A percentile compares a stretch with the other conserved stretches of the same genome.
phyloP scores from a whole-genome alignment of 2,888 invertebrate species.

The Cephus spinipes region DNA sequence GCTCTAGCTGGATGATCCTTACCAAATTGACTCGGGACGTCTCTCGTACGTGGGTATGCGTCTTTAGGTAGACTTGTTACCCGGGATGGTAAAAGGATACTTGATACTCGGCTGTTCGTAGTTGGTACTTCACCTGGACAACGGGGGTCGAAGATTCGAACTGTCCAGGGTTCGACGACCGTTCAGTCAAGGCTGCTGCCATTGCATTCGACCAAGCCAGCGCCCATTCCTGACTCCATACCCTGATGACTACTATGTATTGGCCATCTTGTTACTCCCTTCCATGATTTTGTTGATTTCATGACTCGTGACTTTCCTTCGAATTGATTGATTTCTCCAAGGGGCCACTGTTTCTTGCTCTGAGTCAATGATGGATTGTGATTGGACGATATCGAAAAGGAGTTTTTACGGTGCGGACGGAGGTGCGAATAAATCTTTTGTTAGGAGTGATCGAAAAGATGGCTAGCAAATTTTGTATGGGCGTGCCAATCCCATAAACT shows the following conservation, averaged over 20 bases:
- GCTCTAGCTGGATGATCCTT: background rate
- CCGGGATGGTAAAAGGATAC: background rate
- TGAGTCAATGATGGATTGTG: background rate
- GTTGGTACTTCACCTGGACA: background rate
- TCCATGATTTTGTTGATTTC: background rate
- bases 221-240: background rate
- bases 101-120: background rate
- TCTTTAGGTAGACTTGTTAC: background rate
- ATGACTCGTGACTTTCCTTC: background rate
- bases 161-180: conserved; percentile 25
- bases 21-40: background rate
- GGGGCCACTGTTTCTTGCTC: background rate
- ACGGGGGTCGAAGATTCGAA: conserved; percentile 13
- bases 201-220: conserved; percentile 13
- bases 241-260: background rate
- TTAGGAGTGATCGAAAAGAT: conserved; percentile 22
- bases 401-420: background rate
- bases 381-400: background rate
- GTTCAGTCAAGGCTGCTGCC: conserved; percentile 25
- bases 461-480: conserved; percentile 58
- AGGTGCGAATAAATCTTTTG: conserved; percentile 3
- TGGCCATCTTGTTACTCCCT: background rate
- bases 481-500: conserved; percentile 61
- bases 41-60: background rate
- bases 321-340: background rate